Conservation (phyloP, 1,140 invertebrate genomes). For the Scaptodrosophila lebanonensis region DNA sequence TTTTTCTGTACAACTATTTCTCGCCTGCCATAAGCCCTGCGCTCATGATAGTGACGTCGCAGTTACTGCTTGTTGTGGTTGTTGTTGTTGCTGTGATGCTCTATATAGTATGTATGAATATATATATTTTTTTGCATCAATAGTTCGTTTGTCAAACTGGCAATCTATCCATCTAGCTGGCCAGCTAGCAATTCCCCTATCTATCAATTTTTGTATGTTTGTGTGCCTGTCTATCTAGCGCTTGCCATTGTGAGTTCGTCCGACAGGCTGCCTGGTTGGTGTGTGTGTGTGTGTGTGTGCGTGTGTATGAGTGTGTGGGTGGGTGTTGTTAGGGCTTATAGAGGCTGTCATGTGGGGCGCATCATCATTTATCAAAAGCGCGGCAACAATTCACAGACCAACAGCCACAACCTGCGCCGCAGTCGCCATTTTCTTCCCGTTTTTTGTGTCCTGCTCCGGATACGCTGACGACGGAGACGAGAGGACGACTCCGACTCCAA, state of each 20-base stretch:
- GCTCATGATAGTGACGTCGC: too few relatives aligned
- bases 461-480: not conserved
- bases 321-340: conserved; percentile 22
- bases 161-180: conserved; percentile 13
- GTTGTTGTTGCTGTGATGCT: too few relatives aligned
- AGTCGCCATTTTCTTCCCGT: conserved; percentile 38
- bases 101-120: too few relatives aligned
- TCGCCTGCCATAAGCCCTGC: too few relatives aligned
- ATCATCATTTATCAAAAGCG: conserved; percentile 68
- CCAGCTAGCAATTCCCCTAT: not conserved
- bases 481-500: too few relatives aligned
- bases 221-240: not conserved
- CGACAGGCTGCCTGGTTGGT: conserved; percentile 2
- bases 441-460: conserved; percentile 1
- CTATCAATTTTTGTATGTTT: conserved; percentile 22
- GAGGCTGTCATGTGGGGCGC: conserved; percentile 63
- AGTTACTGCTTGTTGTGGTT: too few relatives aligned
- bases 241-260: not conserved
- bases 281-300: conserved; percentile 18
- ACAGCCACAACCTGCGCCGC: conserved; percentile 22
- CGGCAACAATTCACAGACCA: conserved; percentile 37
- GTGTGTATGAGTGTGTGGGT: conserved; percentile 21
- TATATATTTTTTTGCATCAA: conserved; percentile 9
- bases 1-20: too few relatives aligned
- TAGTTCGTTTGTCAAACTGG: conserved; percentile 34